phyloP scores from a whole-genome alignment of 2,113 vertebrate genomes.

The Antigone vipio region DNA sequence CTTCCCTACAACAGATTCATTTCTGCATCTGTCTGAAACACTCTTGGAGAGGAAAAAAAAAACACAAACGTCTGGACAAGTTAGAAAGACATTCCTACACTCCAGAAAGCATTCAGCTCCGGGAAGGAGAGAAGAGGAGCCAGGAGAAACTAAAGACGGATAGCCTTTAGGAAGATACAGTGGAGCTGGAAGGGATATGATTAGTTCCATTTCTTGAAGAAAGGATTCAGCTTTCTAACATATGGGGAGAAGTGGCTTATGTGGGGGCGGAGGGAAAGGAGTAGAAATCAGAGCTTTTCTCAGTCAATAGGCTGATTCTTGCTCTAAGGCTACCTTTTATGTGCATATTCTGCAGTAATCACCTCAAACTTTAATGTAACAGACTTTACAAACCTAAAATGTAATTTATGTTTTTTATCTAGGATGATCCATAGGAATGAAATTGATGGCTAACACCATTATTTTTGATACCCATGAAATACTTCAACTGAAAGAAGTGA shows the following conservation, averaged over 20 bases:
- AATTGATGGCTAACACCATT: conserved; percentile 43
- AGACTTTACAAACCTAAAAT: conserved; percentile 51
- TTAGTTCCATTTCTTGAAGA: conserved; percentile 2
- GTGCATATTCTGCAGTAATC: conserved; percentile 21
- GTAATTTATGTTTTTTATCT: conserved; percentile 65
- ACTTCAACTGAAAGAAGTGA: conserved; percentile 32
- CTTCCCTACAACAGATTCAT: neutral
- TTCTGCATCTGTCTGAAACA: neutral
- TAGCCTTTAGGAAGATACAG: neutral
- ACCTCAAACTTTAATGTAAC: conserved; percentile 47
- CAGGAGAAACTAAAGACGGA: neutral
- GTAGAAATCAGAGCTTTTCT: neutral
- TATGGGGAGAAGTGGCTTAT: neutral
- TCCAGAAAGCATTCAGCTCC: neutral
- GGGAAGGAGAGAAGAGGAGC: neutral
- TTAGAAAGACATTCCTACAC: conserved; percentile 12
- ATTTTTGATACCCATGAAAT: conserved; percentile 65
- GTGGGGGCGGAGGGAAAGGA: neutral
- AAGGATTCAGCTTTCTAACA: conserved; percentile 21
- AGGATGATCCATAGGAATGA: conserved; percentile 60
- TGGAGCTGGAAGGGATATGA: neutral
- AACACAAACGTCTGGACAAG: neutral
- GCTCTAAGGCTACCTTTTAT: conserved; percentile 35
- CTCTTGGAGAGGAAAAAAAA: neutral
- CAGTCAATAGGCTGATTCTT: conserved; percentile 22